These are phyloP conservation scores for Eumacrocentrus americanus DNA, from an alignment of 2,888 invertebrate species.

Conservation along the genomic window DNA sequence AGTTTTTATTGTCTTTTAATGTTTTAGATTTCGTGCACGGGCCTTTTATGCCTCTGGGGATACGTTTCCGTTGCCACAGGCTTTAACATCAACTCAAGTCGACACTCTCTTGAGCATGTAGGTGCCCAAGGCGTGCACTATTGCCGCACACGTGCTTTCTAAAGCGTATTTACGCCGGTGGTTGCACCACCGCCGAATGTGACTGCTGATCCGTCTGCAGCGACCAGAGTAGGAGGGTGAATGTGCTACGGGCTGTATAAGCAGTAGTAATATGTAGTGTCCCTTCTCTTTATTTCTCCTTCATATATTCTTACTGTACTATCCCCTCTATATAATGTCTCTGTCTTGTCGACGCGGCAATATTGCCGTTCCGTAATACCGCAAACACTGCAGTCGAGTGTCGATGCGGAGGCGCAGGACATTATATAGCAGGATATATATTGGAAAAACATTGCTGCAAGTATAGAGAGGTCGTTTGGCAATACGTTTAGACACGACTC, in stretches of 20 bases:
- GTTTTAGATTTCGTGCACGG: not conserved
- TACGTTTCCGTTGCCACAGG: not conserved
- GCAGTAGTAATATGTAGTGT: too few relatives aligned
- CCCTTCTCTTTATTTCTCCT: slow-evolving; percentile 12
- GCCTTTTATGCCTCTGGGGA: not conserved
- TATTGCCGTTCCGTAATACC: too few relatives aligned
- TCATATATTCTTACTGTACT: too few relatives aligned
- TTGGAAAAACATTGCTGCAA: too few relatives aligned
- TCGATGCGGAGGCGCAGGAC: too few relatives aligned
- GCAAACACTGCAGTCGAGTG: too few relatives aligned
- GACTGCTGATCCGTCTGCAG: slow-evolving; percentile 22
- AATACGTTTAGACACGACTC: not conserved
- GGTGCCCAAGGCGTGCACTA: slow-evolving; percentile 17
- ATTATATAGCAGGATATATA: too few relatives aligned
- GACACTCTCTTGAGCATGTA: not conserved
- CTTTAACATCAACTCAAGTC: too few relatives aligned
- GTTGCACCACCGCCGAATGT: slow-evolving; percentile 35
- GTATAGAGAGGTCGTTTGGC: not conserved
- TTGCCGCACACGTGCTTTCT: slow-evolving; percentile 40
- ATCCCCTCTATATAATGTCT: too few relatives aligned
- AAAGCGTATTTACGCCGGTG: slow-evolving; percentile 37
- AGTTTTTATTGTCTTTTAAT: not conserved
- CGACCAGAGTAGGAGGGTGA: slow-evolving; percentile 40
- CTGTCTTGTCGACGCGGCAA: too few relatives aligned
- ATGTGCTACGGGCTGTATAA: slow-evolving; percentile 37